Evolutionary conservation across 2,888 invertebrate species (phyloP), one percentile per base, ranked within the genome.

Genomic region (Philereme vetulata): DNA sequence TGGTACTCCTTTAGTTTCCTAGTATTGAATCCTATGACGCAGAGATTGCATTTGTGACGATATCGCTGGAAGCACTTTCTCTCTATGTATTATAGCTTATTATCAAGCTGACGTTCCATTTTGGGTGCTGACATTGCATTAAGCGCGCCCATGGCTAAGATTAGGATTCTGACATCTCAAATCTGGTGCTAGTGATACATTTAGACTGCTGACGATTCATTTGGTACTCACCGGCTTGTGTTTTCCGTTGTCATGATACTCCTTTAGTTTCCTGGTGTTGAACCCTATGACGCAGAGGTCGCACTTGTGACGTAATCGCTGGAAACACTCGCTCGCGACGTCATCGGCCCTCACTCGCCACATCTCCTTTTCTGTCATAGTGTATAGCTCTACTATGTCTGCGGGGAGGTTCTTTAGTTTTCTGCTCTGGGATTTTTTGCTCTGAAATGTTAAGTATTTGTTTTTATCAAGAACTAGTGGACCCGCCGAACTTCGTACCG

Each of bases 321-420:
- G 60, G 48, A 91, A 90, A 56, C 79, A 81, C 6, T 74, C 74
- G 51, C 77, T 81, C 0, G 50, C 51, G 0, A 80, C 72, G 8
- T 91, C 90, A 4, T 70, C 67, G 0, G 60, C 59, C 3, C 88
- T 66, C 0, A 84, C 66, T 0, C 4, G 10, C 83, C 82, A 84
- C 91, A 91, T 89, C 32, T 89, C 86, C 1, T 81, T 71, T 10
- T 87, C 86, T 0, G 57, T 70, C 86, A 90, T 85, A 0, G 78
- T 82, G 66, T 80, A 76, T 2, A 88, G 45, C 11, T 85, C 79
- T 0, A 90, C 86, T 1, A 87, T 43, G 0, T 82, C 77, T 32
- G 75, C 71, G 0, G 90, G 88, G 0, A 91, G 71, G 43, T 86
- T 89, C 61, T 84, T 85, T 2, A 87, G 57, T 11, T 84, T 86